Evolutionary conservation across 2,888 invertebrate genomes (phyloP).

Genomic region (Lochmaea crataegi): DNA sequence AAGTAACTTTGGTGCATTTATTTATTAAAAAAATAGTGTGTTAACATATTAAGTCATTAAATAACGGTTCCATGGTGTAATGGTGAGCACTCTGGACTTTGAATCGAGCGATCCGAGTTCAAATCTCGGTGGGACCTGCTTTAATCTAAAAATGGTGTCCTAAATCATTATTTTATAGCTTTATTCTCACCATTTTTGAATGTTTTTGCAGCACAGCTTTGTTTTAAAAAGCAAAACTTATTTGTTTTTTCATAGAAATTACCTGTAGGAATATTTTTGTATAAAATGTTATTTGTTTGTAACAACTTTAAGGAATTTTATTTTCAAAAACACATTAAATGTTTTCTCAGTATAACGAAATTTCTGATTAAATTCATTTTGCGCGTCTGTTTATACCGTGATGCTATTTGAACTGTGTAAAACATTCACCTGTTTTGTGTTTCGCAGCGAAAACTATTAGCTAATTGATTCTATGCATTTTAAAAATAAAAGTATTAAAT

Average conservation of each 20-base stretch:
- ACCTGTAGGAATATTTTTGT: background rate
- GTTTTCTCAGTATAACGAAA: background rate
- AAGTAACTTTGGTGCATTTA: too few relatives aligned
- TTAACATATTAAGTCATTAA: too few relatives aligned
- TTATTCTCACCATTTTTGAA: background rate
- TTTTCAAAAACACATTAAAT: background rate
- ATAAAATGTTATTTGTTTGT: background rate
- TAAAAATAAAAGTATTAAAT: conserved; percentile 12
- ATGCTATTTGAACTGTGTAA: conserved; percentile 10
- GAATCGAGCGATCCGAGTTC: conserved; percentile 85
- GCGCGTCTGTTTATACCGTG: conserved; percentile 13
- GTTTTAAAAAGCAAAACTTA: too few relatives aligned
- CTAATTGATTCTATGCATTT: conserved; percentile 13
- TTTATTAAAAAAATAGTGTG: too few relatives aligned
- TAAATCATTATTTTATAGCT: too few relatives aligned
- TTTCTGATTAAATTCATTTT: conserved; percentile 15
- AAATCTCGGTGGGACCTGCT: conserved; percentile 79
- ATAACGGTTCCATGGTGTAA: conserved; percentile 65
- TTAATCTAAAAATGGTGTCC: too few relatives aligned
- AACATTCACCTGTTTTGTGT: conserved; percentile 24
- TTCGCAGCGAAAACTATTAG: conserved; percentile 7
- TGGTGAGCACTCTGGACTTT: conserved; percentile 84
- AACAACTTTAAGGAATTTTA: background rate
- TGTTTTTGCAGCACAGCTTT: background rate
- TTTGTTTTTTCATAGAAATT: background rate